Conservation (phyloP, 2,888 invertebrate genomes). For the Volucella bombylans region DNA sequence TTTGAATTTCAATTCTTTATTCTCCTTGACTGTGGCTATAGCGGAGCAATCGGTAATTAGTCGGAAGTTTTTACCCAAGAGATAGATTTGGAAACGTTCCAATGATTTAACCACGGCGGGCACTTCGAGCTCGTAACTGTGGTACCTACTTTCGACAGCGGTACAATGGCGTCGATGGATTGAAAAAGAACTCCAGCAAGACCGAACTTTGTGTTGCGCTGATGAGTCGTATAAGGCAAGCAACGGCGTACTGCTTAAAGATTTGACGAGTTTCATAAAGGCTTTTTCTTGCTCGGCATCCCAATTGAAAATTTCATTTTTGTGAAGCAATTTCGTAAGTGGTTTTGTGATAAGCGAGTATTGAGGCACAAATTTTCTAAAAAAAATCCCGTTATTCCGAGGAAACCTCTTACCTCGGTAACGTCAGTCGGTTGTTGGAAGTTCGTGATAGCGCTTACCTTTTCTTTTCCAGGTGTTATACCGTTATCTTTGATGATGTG, state of each 20-base stretch:
- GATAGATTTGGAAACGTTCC: constrained; percentile 78
- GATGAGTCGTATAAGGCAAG: constrained; percentile 20
- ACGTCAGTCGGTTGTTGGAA: constrained; percentile 49
- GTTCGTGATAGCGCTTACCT: constrained; percentile 41
- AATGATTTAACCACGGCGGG: constrained; percentile 78
- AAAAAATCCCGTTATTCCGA: constrained; percentile 61
- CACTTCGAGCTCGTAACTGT: constrained; percentile 78
- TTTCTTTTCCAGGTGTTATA: constrained; percentile 58
- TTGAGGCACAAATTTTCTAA: constrained; percentile 51
- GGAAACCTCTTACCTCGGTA: constrained; percentile 49
- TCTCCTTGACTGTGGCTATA: background rate
- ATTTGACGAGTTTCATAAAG: constrained; percentile 24
- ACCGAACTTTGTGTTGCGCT: constrained; percentile 44
- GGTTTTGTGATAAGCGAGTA: constrained; percentile 52
- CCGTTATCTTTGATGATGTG: constrained; percentile 63
- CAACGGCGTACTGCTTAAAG: background rate
- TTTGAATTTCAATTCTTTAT: too few species aligned
- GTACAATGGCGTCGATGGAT: constrained; percentile 53
- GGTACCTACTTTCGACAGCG: constrained; percentile 67
- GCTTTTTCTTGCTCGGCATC: constrained; percentile 12
- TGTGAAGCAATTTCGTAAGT: constrained; percentile 6
- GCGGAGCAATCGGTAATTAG: constrained; percentile 55
- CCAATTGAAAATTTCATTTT: constrained; percentile 37
- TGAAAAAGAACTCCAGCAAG: constrained; percentile 42
- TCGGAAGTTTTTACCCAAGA: constrained; percentile 75